Percentiles rank a stretch among this genome's conserved stretches.
Evolutionary conservation across 2,888 invertebrate species (phyloP).

Genomic region (Nemoura dubitans): DNA sequence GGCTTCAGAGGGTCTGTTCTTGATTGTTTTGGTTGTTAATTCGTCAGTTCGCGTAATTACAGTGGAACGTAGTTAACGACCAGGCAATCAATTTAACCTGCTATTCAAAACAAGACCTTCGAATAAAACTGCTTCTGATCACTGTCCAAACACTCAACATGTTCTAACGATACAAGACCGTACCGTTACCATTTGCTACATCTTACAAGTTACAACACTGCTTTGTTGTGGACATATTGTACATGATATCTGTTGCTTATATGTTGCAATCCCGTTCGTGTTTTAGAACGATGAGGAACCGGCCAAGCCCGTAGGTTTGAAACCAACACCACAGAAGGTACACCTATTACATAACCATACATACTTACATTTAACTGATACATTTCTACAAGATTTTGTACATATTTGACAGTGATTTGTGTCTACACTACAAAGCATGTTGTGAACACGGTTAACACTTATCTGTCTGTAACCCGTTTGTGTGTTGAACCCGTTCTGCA

Average conservation of each 20-base stretch:
- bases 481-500: background rate
- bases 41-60: background rate
- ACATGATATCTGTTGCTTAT: background rate
- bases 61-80: background rate
- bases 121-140: background rate
- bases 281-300: slow-evolving; percentile 17
- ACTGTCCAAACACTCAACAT: background rate
- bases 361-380: background rate
- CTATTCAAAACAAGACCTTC: background rate
- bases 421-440: slow-evolving; percentile 10
- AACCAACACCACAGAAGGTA: slow-evolving; percentile 28
- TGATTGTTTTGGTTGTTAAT: background rate
- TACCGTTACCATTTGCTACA: background rate
- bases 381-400: background rate
- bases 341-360: background rate
- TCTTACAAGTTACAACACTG: background rate
- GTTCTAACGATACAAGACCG: background rate
- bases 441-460: background rate
- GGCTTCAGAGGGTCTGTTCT: background rate
- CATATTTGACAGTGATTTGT: slow-evolving; percentile 1
- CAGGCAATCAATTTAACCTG: background rate
- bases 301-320: background rate
- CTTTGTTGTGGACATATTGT: background rate
- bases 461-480: background rate
- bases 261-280: slow-evolving; percentile 12